Base-by-base conservation (phyloP, 2,113 vertebrate species). In the Mungos mungo region DNA sequence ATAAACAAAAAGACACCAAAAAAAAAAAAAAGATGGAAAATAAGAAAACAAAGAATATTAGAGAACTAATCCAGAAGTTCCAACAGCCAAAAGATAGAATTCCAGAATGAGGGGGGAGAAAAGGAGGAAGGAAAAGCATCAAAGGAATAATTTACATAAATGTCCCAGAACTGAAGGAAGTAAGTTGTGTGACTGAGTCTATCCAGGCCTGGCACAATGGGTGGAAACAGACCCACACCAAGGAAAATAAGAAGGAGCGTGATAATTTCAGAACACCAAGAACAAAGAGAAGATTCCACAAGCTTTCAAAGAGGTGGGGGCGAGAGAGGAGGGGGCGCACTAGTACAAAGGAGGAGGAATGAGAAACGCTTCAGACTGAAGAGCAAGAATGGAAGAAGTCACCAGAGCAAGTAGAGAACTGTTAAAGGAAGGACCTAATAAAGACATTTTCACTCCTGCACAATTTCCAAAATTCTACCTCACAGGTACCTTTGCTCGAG, bases 111-210 rank as follows among this genome's bases (percentile, higher is more conserved):
- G 2, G 6, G 25, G 33, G 31, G 31, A 60, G 33, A 63, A 13
- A 65, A 27, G 10, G 2, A 86, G 16, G 31, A 15, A 74, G 23
- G 23, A 45, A 95, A 50, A 72, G 3, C 45, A 71, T 52, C 50
- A 50, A 89, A 88, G 31, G 89, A 81, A 18, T 84, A 66, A 66
- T 92, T 94, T 79, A 74, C 72, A 68, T 63, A 68, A 84, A 81
- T 41, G 68, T 29, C 85, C n/a, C 63, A 92, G 27, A 86, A 85
- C 14, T 66, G 79, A 89, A 96, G n/a, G 8, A 60, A 3, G 4
- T 33, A 65, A 77, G 18, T 45, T 77, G 10, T 23, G 23, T 65
- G 66, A 86, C 16, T 29, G 12, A 65, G 45, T 50, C 27, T 66
- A 8, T 38, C 21, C 29, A 68, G 25, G 66, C 33, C 68, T 8